Percentiles rank a stretch among this genome's conserved stretches.
Evolutionary conservation across 2,888 invertebrate genomes (phyloP).

Genomic region (Euplexia lucipara): DNA sequence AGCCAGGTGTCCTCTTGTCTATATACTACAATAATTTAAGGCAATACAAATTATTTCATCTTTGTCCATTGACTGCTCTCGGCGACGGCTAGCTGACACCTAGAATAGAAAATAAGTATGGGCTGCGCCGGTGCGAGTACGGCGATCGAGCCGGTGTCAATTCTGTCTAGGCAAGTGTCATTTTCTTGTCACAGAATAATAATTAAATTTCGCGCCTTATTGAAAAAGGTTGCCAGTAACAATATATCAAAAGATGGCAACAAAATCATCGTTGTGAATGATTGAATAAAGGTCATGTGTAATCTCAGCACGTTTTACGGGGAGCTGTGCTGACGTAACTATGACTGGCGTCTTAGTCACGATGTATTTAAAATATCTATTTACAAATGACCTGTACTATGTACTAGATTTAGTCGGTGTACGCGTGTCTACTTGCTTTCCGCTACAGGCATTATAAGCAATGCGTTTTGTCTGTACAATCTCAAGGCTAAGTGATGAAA

Average conservation of each 20-base stretch:
- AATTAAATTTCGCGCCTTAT: conserved; percentile 42
- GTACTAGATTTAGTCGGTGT: conserved; percentile 42
- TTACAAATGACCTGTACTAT: conserved; percentile 60
- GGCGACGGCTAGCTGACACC: too few relatives aligned
- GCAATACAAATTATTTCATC: too few relatives aligned
- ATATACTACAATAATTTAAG: too few relatives aligned
- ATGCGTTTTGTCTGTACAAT: not conserved
- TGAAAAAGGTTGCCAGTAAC: conserved; percentile 41
- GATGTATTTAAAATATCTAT: conserved; percentile 61
- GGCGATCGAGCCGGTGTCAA: not conserved
- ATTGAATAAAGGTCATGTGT: conserved; percentile 53
- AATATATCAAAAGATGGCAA: conserved; percentile 48
- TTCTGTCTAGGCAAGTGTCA: too few relatives aligned
- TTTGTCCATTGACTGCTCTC: too few relatives aligned
- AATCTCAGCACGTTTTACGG: conserved; percentile 57
- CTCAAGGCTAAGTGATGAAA: conserved; percentile 21
- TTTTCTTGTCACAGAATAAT: too few relatives aligned
- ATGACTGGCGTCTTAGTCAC: conserved; percentile 57
- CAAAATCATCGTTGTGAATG: conserved; percentile 33
- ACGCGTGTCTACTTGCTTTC: conserved; percentile 21
- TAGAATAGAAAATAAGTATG: not conserved
- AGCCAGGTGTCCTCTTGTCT: too few relatives aligned
- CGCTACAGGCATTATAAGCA: conserved; percentile 14
- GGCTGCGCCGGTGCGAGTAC: not conserved
- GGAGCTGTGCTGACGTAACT: conserved; percentile 55